Conservation (phyloP, 2,113 vertebrate genomes). For the Cryptomyrus ogoouensis region DNA sequence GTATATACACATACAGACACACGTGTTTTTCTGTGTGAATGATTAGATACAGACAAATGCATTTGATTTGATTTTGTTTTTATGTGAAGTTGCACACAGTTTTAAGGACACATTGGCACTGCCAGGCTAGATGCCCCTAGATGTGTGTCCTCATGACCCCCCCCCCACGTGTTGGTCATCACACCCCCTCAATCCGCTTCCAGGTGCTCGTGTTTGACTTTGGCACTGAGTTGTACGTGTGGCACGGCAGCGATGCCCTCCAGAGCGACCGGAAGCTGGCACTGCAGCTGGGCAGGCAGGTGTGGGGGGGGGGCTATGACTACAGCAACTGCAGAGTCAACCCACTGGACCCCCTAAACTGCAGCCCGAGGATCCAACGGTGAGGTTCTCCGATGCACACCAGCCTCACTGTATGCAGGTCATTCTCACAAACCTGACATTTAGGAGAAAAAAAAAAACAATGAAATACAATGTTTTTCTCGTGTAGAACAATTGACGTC, state of each 20-base stretch:
- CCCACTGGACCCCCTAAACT: conserved; percentile 58
- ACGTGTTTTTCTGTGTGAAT: no score
- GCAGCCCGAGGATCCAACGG: conserved; percentile 22
- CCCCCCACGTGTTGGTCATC: neutral
- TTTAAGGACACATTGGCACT: neutral
- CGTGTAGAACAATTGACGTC: neutral
- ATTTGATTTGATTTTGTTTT: neutral
- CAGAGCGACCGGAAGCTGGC: conserved; percentile 50
- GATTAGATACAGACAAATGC: no score
- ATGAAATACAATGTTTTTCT: neutral
- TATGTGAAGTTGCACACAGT: neutral
- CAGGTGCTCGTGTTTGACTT: conserved; percentile 71
- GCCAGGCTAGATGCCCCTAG: neutral
- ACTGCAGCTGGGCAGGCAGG: conserved; percentile 60
- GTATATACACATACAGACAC: no score
- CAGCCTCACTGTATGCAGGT: conserved; percentile 12
- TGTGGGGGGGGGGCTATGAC: conserved; percentile 64
- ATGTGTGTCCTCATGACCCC: neutral
- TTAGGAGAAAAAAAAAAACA: neutral
- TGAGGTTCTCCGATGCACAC: conserved; percentile 7
- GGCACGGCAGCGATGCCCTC: conserved; percentile 59
- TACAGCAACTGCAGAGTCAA: conserved; percentile 68
- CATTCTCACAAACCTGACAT: conserved; percentile 11
- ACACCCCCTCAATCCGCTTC: neutral
- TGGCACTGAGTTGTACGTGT: conserved; percentile 69